Evolutionary conservation across 2,888 invertebrate species (phyloP).

Genomic region (Suillia variegata): DNA sequence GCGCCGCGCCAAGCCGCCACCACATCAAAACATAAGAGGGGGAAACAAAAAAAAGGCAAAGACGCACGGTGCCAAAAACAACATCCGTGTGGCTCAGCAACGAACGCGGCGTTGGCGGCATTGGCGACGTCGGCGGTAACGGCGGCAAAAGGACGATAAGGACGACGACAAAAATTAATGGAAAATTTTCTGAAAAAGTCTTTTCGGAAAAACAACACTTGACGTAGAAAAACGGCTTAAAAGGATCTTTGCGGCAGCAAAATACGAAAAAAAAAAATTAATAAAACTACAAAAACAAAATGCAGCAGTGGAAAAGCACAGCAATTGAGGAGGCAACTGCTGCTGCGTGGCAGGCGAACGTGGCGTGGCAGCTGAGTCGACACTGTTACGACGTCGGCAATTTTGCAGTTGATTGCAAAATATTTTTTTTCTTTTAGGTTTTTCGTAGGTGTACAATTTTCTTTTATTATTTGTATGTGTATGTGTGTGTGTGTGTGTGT

Average conservation of each 20-base stretch:
- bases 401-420: constrained; percentile 58
- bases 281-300: neutral
- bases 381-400: constrained; percentile 54
- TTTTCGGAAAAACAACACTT: constrained; percentile 19
- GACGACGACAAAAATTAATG: constrained; percentile 58
- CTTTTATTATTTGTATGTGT: constrained; percentile 32
- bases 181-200: constrained; percentile 43
- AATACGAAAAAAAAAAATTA: neutral
- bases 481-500: too few species aligned
- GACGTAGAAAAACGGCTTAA: constrained; percentile 18
- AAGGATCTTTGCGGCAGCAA: constrained; percentile 5
- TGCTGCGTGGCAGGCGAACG: neutral
- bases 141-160: constrained; percentile 39
- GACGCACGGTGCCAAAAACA: neutral
- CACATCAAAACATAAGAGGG: constrained; percentile 1
- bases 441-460: constrained; percentile 25
- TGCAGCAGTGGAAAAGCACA: neutral
- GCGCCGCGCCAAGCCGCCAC: constrained; percentile 1
- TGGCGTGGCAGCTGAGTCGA: constrained; percentile 13
- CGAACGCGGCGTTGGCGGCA: neutral
- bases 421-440: too few species aligned
- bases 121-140: neutral
- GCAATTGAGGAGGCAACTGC: neutral
- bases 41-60: constrained; percentile 7
- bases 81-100: neutral